These are phyloP conservation scores for Hecatera dysodea DNA, from an alignment of 2,888 invertebrate species.

Conservation along the genomic window DNA sequence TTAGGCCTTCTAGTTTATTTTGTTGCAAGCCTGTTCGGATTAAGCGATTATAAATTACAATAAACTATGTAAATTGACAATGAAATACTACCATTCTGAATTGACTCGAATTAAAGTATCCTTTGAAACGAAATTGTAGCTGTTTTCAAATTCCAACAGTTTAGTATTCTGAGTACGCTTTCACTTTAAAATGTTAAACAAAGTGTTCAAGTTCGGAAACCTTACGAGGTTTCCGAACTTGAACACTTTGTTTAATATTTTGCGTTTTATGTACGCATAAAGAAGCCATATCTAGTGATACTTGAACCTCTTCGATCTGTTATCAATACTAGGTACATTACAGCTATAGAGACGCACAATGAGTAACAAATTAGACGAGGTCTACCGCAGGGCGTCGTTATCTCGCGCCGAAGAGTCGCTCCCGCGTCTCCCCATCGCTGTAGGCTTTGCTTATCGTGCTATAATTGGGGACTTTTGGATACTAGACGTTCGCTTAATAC, in stretches of 20 bases:
- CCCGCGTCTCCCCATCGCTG: slow-evolving; percentile 71
- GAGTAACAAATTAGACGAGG: slow-evolving; percentile 85
- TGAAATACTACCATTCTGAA: slow-evolving; percentile 7
- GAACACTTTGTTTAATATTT: not conserved
- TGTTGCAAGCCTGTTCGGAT: slow-evolving; percentile 31
- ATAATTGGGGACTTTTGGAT: slow-evolving; percentile 69
- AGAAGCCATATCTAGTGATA: slow-evolving; percentile 51
- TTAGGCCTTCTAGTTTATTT: slow-evolving; percentile 31
- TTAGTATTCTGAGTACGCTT: not conserved
- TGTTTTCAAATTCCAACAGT: not conserved
- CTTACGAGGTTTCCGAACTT: no score
- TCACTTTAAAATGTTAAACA: not conserved
- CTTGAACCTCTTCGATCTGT: slow-evolving; percentile 61
- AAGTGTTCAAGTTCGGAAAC: no score
- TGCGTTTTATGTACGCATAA: no score
- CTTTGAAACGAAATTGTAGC: not conserved
- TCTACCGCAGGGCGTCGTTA: slow-evolving; percentile 77
- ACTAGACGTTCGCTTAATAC: slow-evolving; percentile 60
- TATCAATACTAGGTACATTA: slow-evolving; percentile 72
- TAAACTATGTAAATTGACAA: slow-evolving; percentile 40
- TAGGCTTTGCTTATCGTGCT: slow-evolving; percentile 73
- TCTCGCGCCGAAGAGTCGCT: slow-evolving; percentile 72
- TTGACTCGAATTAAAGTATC: not conserved
- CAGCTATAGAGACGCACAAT: slow-evolving; percentile 82
- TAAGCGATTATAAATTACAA: slow-evolving; percentile 30